Conservation (phyloP, 2,797 vertebrate species). For the Crotalus adamanteus region DNA sequence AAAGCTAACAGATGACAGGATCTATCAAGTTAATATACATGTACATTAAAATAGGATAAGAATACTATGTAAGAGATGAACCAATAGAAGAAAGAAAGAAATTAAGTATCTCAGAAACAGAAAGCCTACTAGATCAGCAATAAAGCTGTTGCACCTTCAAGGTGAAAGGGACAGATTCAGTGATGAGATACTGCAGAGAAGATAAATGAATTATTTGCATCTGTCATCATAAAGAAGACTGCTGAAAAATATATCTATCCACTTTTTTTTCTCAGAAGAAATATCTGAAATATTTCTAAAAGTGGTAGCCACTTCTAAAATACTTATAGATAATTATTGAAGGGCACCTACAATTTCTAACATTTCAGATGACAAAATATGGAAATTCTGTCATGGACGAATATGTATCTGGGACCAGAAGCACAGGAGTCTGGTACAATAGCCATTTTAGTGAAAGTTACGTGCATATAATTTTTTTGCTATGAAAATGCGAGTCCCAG, state of each 20-base stretch:
- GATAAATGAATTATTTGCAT: slow-evolving; percentile 31
- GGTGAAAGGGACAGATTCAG: slow-evolving; percentile 20
- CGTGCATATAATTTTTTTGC: neutral
- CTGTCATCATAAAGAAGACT: slow-evolving; percentile 7
- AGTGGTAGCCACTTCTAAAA: neutral
- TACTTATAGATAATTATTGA: neutral
- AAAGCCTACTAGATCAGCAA: slow-evolving; percentile 1
- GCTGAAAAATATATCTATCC: neutral
- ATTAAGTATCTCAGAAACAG: slow-evolving; percentile 2
- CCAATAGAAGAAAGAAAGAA: neutral
- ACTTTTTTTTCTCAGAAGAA: neutral
- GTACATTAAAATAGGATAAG: neutral
- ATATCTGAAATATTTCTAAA: slow-evolving; percentile 10
- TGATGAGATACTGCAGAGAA: slow-evolving; percentile 15
- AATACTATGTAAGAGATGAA: neutral
- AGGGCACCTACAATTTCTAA: neutral
- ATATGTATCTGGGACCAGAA: neutral
- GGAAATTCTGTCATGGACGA: neutral
- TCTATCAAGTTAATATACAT: neutral
- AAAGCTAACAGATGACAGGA: neutral
- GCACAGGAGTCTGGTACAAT: neutral
- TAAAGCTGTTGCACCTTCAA: slow-evolving; percentile 6
- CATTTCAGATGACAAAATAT: neutral
- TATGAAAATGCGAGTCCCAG: neutral
- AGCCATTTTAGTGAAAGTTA: neutral